Evolutionary conservation across 2,113 vertebrate genomes (phyloP).

Genomic region (Mustelus asterias): DNA sequence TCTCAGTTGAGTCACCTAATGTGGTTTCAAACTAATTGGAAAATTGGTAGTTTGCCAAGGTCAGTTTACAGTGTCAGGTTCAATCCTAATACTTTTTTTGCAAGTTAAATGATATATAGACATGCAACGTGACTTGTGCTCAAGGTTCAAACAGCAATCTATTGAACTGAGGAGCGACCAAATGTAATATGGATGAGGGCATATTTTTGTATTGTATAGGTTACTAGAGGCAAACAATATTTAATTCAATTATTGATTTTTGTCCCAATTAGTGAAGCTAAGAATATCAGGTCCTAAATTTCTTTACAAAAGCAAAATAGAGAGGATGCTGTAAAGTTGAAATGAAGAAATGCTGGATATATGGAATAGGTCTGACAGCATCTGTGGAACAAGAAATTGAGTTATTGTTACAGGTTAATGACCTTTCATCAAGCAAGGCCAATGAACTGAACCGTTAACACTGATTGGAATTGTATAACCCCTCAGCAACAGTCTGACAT

Average conservation of each 20-base stretch:
- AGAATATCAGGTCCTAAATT: background rate
- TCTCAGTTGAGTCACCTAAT: background rate
- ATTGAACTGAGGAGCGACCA: background rate
- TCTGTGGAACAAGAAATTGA: too few relatives aligned
- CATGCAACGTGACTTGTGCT: background rate
- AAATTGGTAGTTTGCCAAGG: background rate
- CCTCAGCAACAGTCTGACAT: too few relatives aligned
- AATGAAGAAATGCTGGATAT: too few relatives aligned
- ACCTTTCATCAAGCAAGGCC: too few relatives aligned
- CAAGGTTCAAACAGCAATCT: background rate
- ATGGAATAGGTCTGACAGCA: too few relatives aligned
- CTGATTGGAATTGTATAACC: too few relatives aligned
- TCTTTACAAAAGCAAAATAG: too few relatives aligned
- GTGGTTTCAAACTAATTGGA: slow-evolving; percentile 1
- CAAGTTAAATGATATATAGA: background rate
- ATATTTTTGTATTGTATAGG: background rate
- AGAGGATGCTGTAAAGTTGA: too few relatives aligned
- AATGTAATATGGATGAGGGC: background rate
- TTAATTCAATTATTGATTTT: background rate
- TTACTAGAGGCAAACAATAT: background rate
- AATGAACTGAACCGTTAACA: too few relatives aligned
- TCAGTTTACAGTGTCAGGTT: background rate
- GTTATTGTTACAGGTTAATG: too few relatives aligned
- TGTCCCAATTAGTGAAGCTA: background rate
- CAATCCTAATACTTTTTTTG: background rate